phyloP scores from a whole-genome alignment of 2,888 invertebrate species.

The Acanthosoma haemorrhoidale region DNA sequence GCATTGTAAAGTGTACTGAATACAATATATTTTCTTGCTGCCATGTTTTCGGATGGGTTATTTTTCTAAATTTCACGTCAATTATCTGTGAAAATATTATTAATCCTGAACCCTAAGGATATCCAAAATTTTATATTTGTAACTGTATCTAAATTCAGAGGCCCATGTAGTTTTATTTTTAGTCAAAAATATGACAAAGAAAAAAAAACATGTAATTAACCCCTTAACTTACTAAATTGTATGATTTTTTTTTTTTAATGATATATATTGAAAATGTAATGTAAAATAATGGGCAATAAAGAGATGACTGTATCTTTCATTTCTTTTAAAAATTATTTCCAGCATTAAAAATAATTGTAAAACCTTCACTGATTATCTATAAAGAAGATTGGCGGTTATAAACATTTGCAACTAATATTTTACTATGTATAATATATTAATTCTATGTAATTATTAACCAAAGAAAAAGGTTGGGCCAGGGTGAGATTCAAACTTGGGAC shows the following conservation, averaged over 20 bases:
- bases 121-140: constrained; percentile 22
- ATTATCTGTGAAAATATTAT: constrained; percentile 17
- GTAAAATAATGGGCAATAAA: constrained; percentile 7
- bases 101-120: not conserved
- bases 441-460: too few relatives aligned
- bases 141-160: constrained; percentile 4
- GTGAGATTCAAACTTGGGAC: too few relatives aligned
- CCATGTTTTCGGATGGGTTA: constrained; percentile 19
- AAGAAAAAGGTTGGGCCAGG: too few relatives aligned
- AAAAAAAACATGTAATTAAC: not conserved
- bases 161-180: constrained; percentile 16
- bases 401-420: too few relatives aligned
- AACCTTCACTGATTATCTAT: too few relatives aligned
- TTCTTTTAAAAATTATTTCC: not conserved
- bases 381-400: too few relatives aligned
- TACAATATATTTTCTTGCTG: constrained; percentile 21
- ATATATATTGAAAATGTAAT: not conserved
- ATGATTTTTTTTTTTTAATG: not conserved
- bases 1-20: constrained; percentile 3
- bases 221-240: constrained; percentile 9
- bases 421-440: too few relatives aligned
- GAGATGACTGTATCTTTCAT: not conserved
- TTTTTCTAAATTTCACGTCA: constrained; percentile 31
- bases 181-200: constrained; percentile 11
- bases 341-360: too few relatives aligned